Conservation (phyloP, 2,888 invertebrate genomes). For the Aradus depressus region DNA sequence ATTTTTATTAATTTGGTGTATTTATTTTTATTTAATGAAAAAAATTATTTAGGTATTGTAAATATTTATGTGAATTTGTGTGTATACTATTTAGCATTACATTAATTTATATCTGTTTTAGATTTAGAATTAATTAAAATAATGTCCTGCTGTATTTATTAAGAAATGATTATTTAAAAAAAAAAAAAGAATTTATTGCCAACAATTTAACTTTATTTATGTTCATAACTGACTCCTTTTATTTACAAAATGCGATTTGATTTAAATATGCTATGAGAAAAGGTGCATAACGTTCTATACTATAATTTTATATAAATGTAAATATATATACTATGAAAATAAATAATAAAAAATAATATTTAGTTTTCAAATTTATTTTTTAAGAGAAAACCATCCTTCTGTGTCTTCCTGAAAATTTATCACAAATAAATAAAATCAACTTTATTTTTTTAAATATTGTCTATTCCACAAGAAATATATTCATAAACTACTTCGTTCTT, state of each 20-base stretch:
- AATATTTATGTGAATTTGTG: constrained; percentile 26
- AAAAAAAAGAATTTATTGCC: constrained; percentile 11
- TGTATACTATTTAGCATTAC: constrained; percentile 22
- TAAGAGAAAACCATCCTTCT: background rate
- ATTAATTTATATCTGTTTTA: constrained; percentile 23
- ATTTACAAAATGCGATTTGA: constrained; percentile 18
- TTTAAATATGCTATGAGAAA: constrained; percentile 15
- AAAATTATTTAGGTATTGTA: constrained; percentile 16
- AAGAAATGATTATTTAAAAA: constrained; percentile 6
- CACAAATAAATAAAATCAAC: background rate
- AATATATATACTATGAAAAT: constrained; percentile 18
- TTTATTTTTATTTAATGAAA: constrained; percentile 16
- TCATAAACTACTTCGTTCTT: too few relatives aligned
- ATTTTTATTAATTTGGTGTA: constrained; percentile 19
- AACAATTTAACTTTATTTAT: constrained; percentile 13
- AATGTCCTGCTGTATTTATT: constrained; percentile 10
- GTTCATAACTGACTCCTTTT: constrained; percentile 3
- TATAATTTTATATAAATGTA: constrained; percentile 21
- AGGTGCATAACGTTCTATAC: constrained; percentile 18
- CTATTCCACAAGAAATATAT: too few relatives aligned
- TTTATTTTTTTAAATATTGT: background rate
- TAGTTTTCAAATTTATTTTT: too few relatives aligned
- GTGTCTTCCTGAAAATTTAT: background rate
- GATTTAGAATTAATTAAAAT: constrained; percentile 17
- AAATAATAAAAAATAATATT: constrained; percentile 8